Percentiles rank a stretch among this genome's conserved stretches.
Evolutionary conservation across 2,888 invertebrate species (phyloP).

Genomic region (Allophyes oxyacanthae): DNA sequence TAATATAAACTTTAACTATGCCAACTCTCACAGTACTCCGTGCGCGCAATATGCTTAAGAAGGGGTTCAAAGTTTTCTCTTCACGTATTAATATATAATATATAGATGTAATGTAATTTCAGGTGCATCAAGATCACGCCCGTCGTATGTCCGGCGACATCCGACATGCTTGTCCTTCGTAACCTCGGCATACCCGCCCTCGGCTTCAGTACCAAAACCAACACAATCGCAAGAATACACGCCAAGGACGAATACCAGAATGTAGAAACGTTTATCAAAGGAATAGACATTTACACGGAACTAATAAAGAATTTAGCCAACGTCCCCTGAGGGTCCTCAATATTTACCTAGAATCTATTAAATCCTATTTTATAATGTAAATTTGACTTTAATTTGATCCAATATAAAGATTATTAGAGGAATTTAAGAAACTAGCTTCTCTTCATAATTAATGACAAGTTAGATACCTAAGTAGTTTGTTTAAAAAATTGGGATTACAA

Average conservation of each 20-base stretch:
- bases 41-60: too few species aligned
- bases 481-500: too few species aligned
- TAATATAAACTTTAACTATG: too few species aligned
- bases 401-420: too few species aligned
- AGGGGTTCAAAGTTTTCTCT: too few species aligned
- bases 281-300: slow-evolving; percentile 72
- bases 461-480: too few species aligned
- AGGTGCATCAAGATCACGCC: slow-evolving; percentile 69
- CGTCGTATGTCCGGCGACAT: slow-evolving; percentile 69
- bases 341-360: neutral
- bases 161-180: slow-evolving; percentile 72
- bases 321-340: slow-evolving; percentile 30
- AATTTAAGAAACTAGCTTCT: too few species aligned
- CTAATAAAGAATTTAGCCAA: slow-evolving; percentile 59
- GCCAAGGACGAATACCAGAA: slow-evolving; percentile 71
- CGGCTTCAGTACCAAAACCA: slow-evolving; percentile 70
- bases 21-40: too few species aligned
- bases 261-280: slow-evolving; percentile 67
- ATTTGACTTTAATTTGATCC: too few species aligned
- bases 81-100: slow-evolving; percentile 1
- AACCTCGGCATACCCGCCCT: slow-evolving; percentile 73
- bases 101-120: slow-evolving; percentile 47
- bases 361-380: too few species aligned
- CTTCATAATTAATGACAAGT: too few species aligned
- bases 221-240: slow-evolving; percentile 63